Conservation (phyloP, 1,140 invertebrate species). For the Bombus sylvicola region DNA sequence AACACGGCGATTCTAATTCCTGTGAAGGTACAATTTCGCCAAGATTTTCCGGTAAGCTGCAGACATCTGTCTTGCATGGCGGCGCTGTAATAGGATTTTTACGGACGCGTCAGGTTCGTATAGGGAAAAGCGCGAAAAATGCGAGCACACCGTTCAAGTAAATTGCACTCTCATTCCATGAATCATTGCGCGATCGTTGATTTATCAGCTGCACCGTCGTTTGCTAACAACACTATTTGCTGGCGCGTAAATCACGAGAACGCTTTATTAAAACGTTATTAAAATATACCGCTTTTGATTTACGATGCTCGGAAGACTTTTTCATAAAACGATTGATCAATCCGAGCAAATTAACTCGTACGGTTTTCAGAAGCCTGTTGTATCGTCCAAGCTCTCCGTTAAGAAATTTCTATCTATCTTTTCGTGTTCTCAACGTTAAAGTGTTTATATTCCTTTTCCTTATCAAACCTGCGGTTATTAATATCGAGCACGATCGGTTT, state of each 20-base stretch:
- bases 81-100: conserved; percentile 57
- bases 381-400: neutral
- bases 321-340: neutral
- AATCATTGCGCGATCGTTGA: conserved; percentile 51
- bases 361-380: neutral
- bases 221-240: conserved; percentile 39
- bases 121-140: conserved; percentile 46
- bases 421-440: too few relatives aligned
- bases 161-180: conserved; percentile 44
- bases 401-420: too few relatives aligned
- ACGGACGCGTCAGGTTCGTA: conserved; percentile 24
- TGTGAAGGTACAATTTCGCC: conserved; percentile 56
- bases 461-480: too few relatives aligned
- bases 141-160: conserved; percentile 40
- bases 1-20: conserved; percentile 36
- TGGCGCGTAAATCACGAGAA: conserved; percentile 13
- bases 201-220: conserved; percentile 18
- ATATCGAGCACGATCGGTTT: too few relatives aligned
- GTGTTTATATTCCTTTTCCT: too few relatives aligned
- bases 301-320: neutral
- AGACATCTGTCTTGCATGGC: conserved; percentile 47
- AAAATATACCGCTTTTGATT: neutral
- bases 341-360: neutral
- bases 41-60: conserved; percentile 56
- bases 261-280: conserved; percentile 36